phyloP scores from a whole-genome alignment of 2,113 vertebrate species.

The Lutjanus erythropterus region DNA sequence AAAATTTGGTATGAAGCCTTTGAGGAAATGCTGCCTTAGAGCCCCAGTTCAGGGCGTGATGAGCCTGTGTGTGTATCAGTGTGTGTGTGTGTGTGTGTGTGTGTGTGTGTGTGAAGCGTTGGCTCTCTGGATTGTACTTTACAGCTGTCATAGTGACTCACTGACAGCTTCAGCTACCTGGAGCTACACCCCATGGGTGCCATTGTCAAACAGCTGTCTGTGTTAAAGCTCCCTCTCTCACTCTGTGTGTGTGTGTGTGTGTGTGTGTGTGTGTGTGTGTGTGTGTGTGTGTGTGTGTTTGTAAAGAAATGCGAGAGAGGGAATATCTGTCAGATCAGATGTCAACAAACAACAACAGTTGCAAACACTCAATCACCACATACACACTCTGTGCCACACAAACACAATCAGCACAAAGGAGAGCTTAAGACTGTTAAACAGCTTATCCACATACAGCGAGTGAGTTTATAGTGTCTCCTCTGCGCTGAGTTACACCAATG shows the following conservation, averaged over 20 bases:
- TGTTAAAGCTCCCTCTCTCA: conserved; percentile 1
- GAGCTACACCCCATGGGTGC: conserved; percentile 42
- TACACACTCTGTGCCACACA: not conserved
- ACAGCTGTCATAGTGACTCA: conserved; percentile 51
- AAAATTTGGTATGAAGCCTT: not conserved
- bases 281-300: not conserved
- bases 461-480: not conserved
- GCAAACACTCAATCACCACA: not conserved
- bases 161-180: conserved; percentile 67
- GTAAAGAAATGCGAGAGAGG: not conserved
- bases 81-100: conserved; percentile 9
- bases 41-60: conserved; percentile 5
- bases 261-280: not conserved
- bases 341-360: conserved; percentile 43
- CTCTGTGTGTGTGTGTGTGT: not conserved
- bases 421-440: not conserved
- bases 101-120: not conserved
- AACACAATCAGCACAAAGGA: conserved; percentile 17
- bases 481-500: not conserved
- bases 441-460: not conserved
- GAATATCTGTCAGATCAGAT: conserved; percentile 36
- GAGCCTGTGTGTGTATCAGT: conserved; percentile 6
- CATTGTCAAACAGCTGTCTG: conserved; percentile 60
- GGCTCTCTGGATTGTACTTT: conserved; percentile 47
- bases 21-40: not conserved